phyloP scores from a whole-genome alignment of 2,888 invertebrate species.

The Xestia sexstrigata region DNA sequence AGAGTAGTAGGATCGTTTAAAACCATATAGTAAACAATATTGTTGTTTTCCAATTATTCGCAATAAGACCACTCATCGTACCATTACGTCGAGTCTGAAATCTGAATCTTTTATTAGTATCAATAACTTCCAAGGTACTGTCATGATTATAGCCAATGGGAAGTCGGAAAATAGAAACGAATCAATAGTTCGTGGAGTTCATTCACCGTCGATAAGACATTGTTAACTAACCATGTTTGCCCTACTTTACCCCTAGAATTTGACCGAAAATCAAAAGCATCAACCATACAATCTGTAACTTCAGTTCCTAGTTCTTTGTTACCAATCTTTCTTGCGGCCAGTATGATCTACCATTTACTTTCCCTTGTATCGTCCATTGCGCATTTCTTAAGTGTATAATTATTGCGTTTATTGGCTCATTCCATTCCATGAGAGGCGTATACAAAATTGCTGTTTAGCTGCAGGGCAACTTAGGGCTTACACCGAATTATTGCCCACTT shows the following conservation, averaged over 20 bases:
- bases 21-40: background rate
- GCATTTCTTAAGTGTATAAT: constrained; percentile 76
- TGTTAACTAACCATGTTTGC: constrained; percentile 23
- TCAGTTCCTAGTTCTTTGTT: constrained; percentile 53
- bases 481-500: constrained; percentile 73
- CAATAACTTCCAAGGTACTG: background rate
- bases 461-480: constrained; percentile 71
- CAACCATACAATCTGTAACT: constrained; percentile 48
- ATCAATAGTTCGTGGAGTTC: constrained; percentile 27
- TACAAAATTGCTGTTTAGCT: constrained; percentile 70
- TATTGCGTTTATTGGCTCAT: constrained; percentile 73
- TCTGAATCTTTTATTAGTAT: constrained; percentile 12
- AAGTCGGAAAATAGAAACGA: constrained; percentile 30
- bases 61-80: background rate
- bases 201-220: constrained; percentile 10
- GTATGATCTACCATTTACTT: constrained; percentile 71
- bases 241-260: constrained; percentile 50
- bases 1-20: background rate
- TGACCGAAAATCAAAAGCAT: constrained; percentile 50
- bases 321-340: constrained; percentile 59
- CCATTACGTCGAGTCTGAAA: background rate
- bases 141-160: background rate
- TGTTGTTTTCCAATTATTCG: background rate
- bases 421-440: constrained; percentile 65
- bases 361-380: constrained; percentile 70